Evolutionary conservation across 1,140 invertebrate genomes (phyloP), one percentile per base, ranked within the genome.

Genomic region (Bombyx mandarina): DNA sequence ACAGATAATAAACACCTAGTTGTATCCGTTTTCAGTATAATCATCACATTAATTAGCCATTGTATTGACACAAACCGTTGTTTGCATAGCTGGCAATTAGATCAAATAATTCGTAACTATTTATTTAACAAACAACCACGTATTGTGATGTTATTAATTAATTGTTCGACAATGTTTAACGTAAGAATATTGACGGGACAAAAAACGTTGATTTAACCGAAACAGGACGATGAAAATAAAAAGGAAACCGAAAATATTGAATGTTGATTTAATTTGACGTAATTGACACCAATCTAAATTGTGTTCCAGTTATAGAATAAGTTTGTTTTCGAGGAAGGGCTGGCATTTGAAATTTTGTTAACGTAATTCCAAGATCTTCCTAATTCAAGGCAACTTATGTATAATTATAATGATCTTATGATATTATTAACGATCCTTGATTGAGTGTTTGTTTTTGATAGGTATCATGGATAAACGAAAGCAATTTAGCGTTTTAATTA

Each of bases 401-500:
- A 67, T 18, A 18, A 18, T 18, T 18, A 65, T 65, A 67, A 67
- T 61, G 63, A 69, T 73, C 71, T 72, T 62, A 67, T 53, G 69
- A 75, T 71, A 71, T 77, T 73, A 73, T 74, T 64, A 73, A 62
- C 65, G 62, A 68, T 73, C 59, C 73, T 69, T 72, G 68, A 66
- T 70, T 65, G 62, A 68, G 68, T 67, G 70, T 73, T 67, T 77
- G 75, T 75, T 73, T 73, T 72, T 75, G 71, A 79, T 76, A 76
- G 71, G 72, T 71, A 75, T 77, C 67, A 65, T 65, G 66, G 76
- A 79, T 80, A 82, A 84, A 81, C 72, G 69, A 81, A 82, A 77
- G 73, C 83, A 83, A 83, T 86, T 83, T 75, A 83, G 75, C 69
- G 73, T 80, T 81, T 82, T 80, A 82, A 85, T 85, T 79, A 79